Evolutionary conservation across 2,113 vertebrate species (phyloP).

Genomic region (Lathamus discolor): DNA sequence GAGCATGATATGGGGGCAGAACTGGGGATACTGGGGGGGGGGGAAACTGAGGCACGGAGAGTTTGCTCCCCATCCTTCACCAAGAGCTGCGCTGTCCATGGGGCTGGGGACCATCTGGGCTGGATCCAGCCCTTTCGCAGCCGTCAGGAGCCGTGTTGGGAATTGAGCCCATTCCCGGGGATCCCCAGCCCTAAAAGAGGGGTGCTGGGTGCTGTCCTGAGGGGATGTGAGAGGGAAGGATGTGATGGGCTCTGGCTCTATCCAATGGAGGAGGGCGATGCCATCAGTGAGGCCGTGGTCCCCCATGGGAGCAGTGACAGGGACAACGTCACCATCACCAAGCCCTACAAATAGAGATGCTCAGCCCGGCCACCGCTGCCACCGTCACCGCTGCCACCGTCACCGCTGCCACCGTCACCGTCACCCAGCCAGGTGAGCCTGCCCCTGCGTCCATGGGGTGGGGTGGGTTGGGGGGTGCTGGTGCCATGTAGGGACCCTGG

Average conservation of each 20-base stretch:
- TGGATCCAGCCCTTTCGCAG: not conserved
- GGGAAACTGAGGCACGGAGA: not conserved
- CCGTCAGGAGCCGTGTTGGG: not conserved
- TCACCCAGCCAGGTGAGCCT: conserved; percentile 1
- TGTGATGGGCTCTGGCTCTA: fast-evolving
- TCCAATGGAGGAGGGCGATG: not conserved
- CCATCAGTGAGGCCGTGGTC: not conserved
- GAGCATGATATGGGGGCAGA: not conserved
- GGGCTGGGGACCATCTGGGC: not conserved
- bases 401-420: not conserved
- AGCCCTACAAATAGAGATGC: conserved; percentile 20
- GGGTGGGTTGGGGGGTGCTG: not conserved
- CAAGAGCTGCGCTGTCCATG: not conserved
- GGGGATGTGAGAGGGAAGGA: not conserved
- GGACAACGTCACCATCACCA: not conserved
- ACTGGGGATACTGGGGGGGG: fast-evolving
- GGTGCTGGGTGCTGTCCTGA: too few species aligned
- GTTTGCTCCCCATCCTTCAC: not conserved
- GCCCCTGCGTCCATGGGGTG: fast-evolving
- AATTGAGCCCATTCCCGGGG: not conserved
- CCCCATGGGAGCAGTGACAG: not conserved
- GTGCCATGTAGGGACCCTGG: fast-evolving
- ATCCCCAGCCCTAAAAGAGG: not conserved
- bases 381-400: not conserved
- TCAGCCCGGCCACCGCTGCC: not conserved